Percentiles rank a stretch among this genome's conserved stretches.
These are phyloP conservation scores for Drosophila anceps DNA, from an alignment of 2,888 invertebrate species.

Conservation along the genomic window DNA sequence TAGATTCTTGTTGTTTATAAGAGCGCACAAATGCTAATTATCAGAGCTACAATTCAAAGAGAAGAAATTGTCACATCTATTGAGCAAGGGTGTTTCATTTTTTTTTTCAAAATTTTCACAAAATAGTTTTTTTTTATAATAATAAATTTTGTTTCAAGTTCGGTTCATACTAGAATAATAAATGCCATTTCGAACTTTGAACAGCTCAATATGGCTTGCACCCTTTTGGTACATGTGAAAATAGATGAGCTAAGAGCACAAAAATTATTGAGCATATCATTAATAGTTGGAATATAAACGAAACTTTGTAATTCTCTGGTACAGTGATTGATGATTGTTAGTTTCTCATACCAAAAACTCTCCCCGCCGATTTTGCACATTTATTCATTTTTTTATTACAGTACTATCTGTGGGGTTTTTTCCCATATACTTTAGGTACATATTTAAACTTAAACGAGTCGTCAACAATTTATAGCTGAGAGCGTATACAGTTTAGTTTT, in stretches of 20 bases:
- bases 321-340: conserved; percentile 18
- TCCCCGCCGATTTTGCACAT: neutral
- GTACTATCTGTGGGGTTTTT: conserved; percentile 2
- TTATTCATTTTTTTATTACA: neutral
- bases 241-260: neutral
- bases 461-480: neutral
- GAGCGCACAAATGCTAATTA: conserved; percentile 4
- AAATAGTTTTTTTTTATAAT: too few relatives aligned
- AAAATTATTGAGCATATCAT: neutral
- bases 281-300: neutral
- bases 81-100: neutral
- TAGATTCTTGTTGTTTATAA: conserved; percentile 1
- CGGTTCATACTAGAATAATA: too few relatives aligned
- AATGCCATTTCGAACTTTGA: too few relatives aligned
- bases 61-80: neutral
- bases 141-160: too few relatives aligned
- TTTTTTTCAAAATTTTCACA: neutral
- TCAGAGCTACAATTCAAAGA: neutral
- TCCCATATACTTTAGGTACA: neutral
- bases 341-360: conserved; percentile 5
- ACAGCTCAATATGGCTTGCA: neutral
- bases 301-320: conserved; percentile 12
- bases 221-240: too few relatives aligned
- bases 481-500: neutral
- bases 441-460: neutral